Evolutionary conservation across 2,888 invertebrate species (phyloP), one percentile per base, ranked within the genome.

Genomic region (Andrena marginata): DNA sequence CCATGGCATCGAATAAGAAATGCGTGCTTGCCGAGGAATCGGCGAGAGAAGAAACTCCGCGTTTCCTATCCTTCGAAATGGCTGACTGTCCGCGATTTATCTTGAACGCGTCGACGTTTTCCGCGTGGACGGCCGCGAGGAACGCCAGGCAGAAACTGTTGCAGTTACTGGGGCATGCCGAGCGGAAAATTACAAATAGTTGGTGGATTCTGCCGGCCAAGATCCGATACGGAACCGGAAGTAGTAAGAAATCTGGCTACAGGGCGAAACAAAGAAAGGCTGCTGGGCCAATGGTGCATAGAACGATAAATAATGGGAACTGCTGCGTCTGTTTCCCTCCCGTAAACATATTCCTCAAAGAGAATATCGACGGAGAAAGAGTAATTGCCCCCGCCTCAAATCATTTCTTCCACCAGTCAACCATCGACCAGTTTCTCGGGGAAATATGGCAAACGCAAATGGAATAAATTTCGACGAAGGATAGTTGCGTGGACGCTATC

Each of bases 161-260:
- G 75, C 78, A 88, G 85, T 86, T 79, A 76, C 83, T 72, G 82
- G 48, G 77, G 59, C 85, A 82, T 82, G 78, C 87, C 90, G 84
- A 85, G 90, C 88, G 85, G 90, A 89, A 89, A 89, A 89, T 89
- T 89, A 89, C 89, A 90, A 90, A 89, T 87, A 88, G 90, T 85
- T 89, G 42, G 78, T 78, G 71, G 76, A 80, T 73, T n/a, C 62
- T 54, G 63, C 16, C 67, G 29, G 72, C 72, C 65, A 74, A 68
- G 69, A 63, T 42, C 31, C 71, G 84, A 60, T 49, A 67, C 73
- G 71, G 33, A 54, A 49, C 48, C 54, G 73, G 74, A 77, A 63
- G 54, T 51, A n/a, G 23, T 64, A 54, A 33, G 54, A 79, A 63
- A 71, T 10, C 8, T 8, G 26, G 26, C 13, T 23, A 59, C 26